Conservation (phyloP, 2,888 invertebrate species). For the Itoplectis maculator region DNA sequence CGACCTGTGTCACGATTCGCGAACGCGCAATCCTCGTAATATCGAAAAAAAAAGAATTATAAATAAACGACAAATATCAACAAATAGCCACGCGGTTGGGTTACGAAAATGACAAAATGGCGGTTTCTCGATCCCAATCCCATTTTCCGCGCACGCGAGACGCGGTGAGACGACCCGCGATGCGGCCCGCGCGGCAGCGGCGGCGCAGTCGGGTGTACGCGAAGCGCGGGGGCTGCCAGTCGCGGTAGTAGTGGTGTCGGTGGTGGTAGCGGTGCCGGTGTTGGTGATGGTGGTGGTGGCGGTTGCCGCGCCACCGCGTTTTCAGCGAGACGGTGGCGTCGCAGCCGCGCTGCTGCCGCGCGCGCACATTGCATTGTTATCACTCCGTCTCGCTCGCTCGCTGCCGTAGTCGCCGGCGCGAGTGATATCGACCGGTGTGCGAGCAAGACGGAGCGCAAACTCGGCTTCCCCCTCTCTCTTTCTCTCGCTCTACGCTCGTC, state of each 20-base stretch:
- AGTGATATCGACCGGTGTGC: conserved; percentile 35
- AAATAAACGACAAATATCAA: conserved; percentile 1
- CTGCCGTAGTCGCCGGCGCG: conserved; percentile 24
- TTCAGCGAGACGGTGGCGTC: conserved; percentile 13
- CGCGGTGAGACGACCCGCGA: conserved; percentile 31
- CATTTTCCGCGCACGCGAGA: background rate
- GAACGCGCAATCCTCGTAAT: too few relatives aligned
- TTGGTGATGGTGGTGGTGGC: background rate
- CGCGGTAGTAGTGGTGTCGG: too few relatives aligned
- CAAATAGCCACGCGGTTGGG: conserved; percentile 9
- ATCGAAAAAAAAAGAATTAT: too few relatives aligned
- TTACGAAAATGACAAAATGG: conserved; percentile 60
- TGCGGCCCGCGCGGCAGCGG: background rate
- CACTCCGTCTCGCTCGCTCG: conserved; percentile 71
- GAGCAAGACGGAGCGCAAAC: conserved; percentile 17
- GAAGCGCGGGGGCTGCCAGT: too few relatives aligned
- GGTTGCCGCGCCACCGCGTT: conserved; percentile 21
- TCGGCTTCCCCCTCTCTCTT: conserved; percentile 63
- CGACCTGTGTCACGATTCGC: too few relatives aligned
- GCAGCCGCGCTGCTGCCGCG: conserved; percentile 41
- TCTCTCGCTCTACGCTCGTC: conserved; percentile 22
- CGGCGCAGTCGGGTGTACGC: background rate
- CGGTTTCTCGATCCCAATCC: conserved; percentile 26
- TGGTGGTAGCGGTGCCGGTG: too few relatives aligned
- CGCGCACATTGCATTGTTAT: conserved; percentile 78